Conservation (phyloP, 1,140 invertebrate genomes). For the Mya arenaria region DNA sequence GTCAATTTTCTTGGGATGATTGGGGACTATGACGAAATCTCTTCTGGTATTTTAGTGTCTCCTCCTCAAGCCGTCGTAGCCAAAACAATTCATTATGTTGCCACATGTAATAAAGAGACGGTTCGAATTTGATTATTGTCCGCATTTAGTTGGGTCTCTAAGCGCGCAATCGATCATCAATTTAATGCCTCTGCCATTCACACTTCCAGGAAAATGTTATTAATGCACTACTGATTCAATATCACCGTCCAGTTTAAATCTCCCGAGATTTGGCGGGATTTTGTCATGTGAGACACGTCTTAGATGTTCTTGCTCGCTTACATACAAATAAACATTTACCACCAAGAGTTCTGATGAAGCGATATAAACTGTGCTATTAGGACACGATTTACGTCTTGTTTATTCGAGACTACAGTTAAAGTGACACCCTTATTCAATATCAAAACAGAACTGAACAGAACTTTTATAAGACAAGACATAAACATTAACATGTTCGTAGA, state of each 20-base stretch:
- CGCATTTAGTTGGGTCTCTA: slow-evolving; percentile 66
- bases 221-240: slow-evolving; percentile 61
- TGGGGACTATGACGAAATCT: too few species aligned
- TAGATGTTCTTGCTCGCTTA: slow-evolving; percentile 37
- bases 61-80: slow-evolving; percentile 29
- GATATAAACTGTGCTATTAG: slow-evolving; percentile 32
- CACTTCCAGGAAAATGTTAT: slow-evolving; percentile 61
- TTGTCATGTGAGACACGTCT: slow-evolving; percentile 47
- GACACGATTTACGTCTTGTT: slow-evolving; percentile 45
- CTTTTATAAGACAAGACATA: too few species aligned
- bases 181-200: slow-evolving; percentile 67
- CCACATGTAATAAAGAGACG: slow-evolving; percentile 62
- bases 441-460: too few species aligned
- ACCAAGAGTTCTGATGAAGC: slow-evolving; percentile 21
- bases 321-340: slow-evolving; percentile 57
- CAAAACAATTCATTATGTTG: slow-evolving; percentile 67
- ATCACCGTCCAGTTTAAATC: slow-evolving; percentile 56
- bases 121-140: slow-evolving; percentile 69
- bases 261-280: slow-evolving; percentile 51
- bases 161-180: slow-evolving; percentile 66
- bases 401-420: too few species aligned
- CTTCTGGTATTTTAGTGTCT: neutral
- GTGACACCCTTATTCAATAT: too few species aligned
- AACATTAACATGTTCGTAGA: too few species aligned
- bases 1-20: slow-evolving; percentile 53